Percentiles rank a stretch among this genome's conserved stretches.
These are phyloP conservation scores for Myxocyprinus asiaticus DNA, from an alignment of 2,113 vertebrate genomes.

Conservation along the genomic window DNA sequence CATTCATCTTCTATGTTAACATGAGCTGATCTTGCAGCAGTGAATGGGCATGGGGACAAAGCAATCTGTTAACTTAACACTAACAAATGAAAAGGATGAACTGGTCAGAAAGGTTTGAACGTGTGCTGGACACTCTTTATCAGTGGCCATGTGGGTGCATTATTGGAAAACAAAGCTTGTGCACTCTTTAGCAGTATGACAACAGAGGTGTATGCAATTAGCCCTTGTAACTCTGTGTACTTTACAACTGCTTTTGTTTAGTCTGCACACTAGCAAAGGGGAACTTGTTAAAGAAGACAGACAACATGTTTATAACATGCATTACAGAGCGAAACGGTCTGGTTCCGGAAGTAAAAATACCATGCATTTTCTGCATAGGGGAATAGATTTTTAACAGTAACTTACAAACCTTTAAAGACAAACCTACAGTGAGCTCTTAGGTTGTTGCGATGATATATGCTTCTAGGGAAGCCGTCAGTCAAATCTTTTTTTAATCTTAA, in stretches of 20 bases:
- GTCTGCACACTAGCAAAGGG: background rate
- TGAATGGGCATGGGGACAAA: conserved; percentile 48
- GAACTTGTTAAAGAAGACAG: conserved; percentile 12
- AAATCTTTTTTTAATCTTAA: too few species aligned
- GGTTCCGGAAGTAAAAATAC: too few species aligned
- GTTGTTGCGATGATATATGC: too few species aligned
- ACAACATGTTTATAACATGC: too few species aligned
- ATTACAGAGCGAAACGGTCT: too few species aligned
- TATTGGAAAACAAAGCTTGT: conserved; percentile 68
- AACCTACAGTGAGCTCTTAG: too few species aligned
- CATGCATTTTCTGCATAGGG: too few species aligned
- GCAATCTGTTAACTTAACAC: conserved; percentile 44
- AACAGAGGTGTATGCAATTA: conserved; percentile 34
- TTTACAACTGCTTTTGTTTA: conserved; percentile 32
- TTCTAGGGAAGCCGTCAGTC: too few species aligned
- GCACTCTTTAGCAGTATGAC: conserved; percentile 55
- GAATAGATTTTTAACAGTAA: too few species aligned
- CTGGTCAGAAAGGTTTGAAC: conserved; percentile 55
- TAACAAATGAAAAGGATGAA: conserved; percentile 50
- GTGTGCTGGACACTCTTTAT: conserved; percentile 51
- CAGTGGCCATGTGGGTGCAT: conserved; percentile 38
- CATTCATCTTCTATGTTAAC: conserved; percentile 46
- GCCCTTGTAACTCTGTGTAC: conserved; percentile 2
- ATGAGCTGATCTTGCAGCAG: conserved; percentile 38
- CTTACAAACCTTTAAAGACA: too few species aligned